Conservation (phyloP, 2,113 vertebrate species). For the Anoura caudifer region DNA sequence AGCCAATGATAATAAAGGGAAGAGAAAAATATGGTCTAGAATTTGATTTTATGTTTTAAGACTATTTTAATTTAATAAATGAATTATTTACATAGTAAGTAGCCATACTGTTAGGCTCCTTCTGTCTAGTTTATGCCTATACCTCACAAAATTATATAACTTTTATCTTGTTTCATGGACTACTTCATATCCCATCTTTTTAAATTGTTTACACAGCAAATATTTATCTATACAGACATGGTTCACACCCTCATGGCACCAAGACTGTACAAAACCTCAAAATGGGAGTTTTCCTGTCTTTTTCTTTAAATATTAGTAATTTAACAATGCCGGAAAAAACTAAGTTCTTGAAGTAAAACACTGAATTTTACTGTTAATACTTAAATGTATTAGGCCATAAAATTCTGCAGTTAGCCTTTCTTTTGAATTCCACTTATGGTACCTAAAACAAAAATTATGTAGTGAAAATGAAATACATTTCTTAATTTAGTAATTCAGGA, state of each 20-base stretch:
- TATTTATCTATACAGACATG: background rate
- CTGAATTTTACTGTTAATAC: constrained; percentile 23
- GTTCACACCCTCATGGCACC: background rate
- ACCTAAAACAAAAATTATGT: constrained; percentile 15
- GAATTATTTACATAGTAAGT: constrained; percentile 6
- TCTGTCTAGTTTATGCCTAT: background rate
- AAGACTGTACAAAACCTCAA: background rate
- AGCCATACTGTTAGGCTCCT: background rate
- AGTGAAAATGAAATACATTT: constrained; percentile 12
- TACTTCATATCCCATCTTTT: background rate
- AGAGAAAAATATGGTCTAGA: background rate
- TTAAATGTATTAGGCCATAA: background rate
- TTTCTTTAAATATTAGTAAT: constrained; percentile 26
- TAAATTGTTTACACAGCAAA: background rate
- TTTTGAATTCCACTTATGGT: background rate
- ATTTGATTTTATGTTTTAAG: constrained; percentile 10
- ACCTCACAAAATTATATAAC: background rate
- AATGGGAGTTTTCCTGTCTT: background rate
- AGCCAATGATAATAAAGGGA: background rate
- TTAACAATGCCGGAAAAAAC: constrained; percentile 15
- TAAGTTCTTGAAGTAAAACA: background rate
- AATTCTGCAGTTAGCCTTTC: background rate
- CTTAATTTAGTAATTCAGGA: constrained; percentile 31
- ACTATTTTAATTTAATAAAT: constrained; percentile 4
- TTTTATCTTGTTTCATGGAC: background rate